These are phyloP conservation scores for Pteropus alecto DNA, from an alignment of 2,113 vertebrate species.

Conservation along the genomic window DNA sequence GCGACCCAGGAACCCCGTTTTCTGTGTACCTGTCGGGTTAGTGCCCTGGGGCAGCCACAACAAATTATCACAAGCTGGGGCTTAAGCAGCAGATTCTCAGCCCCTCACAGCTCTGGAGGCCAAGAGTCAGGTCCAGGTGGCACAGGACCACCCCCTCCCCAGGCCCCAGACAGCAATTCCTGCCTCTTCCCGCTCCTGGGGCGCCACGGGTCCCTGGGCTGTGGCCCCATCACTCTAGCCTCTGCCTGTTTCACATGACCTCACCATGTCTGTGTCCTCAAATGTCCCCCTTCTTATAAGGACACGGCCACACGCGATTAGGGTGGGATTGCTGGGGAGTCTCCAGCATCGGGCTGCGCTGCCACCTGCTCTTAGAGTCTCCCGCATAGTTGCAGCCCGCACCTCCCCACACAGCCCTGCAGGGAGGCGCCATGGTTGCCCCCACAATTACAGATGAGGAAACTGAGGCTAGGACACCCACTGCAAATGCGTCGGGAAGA, in stretches of 20 bases:
- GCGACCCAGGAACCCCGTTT: background rate
- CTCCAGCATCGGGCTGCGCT: too few relatives aligned
- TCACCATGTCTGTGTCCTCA: background rate
- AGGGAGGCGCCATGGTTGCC: background rate
- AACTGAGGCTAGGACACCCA: background rate
- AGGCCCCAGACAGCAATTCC: background rate
- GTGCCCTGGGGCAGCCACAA: background rate
- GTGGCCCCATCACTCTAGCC: accelerated
- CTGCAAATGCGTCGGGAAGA: background rate
- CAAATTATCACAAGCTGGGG: accelerated
- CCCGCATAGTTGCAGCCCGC: too few relatives aligned
- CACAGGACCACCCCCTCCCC: accelerated
- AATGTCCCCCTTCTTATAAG: background rate
- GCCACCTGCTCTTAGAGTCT: too few relatives aligned
- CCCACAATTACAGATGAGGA: background rate
- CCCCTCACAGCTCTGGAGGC: background rate
- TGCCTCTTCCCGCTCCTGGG: background rate
- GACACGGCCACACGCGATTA: accelerated
- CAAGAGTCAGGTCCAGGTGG: background rate
- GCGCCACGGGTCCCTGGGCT: too few relatives aligned
- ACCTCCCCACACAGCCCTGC: too few relatives aligned
- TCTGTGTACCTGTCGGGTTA: background rate
- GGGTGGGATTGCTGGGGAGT: background rate
- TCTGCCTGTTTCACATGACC: background rate
- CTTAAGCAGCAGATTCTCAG: background rate